phyloP scores from a whole-genome alignment of 2,797 vertebrate species.

The Anguilla megastoma region DNA sequence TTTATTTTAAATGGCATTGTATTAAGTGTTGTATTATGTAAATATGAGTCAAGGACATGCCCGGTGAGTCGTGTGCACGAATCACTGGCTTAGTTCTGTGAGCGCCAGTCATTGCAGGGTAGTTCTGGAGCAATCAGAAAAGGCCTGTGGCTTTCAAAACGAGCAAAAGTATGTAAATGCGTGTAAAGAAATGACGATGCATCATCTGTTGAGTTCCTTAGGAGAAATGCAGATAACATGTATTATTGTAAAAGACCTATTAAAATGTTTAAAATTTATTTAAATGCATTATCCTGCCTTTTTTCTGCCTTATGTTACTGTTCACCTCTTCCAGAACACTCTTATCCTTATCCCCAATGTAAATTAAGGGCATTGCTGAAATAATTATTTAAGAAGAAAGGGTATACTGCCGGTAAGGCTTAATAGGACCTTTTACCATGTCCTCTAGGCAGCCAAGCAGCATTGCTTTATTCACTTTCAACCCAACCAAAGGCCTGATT shows the following conservation, averaged over 20 bases:
- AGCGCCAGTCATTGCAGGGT: not conserved
- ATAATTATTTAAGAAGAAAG: not conserved
- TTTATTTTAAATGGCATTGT: constrained; percentile 68
- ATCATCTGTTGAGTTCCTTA: not conserved
- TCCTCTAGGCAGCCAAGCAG: not conserved
- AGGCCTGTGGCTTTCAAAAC: constrained; percentile 1
- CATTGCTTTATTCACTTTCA: not conserved
- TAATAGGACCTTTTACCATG: not conserved
- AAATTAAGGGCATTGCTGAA: not conserved
- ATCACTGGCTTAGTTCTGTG: not conserved
- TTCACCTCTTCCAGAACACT: not conserved
- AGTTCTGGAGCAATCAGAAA: not conserved
- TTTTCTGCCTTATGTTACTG: not conserved
- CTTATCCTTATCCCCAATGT: not conserved
- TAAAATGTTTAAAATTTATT: constrained; percentile 23
- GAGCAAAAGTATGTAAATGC: constrained; percentile 16
- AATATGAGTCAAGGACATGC: constrained; percentile 42
- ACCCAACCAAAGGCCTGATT: not conserved
- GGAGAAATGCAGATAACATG: not conserved
- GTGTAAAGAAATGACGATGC: not conserved
- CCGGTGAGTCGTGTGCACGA: not conserved
- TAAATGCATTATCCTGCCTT: not conserved
- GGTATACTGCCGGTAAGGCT: not conserved
- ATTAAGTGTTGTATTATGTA: constrained; percentile 64
- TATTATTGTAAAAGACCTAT: not conserved